These are phyloP conservation scores for Ispidina picta DNA, from an alignment of 2,797 vertebrate genomes.

Conservation along the genomic window DNA sequence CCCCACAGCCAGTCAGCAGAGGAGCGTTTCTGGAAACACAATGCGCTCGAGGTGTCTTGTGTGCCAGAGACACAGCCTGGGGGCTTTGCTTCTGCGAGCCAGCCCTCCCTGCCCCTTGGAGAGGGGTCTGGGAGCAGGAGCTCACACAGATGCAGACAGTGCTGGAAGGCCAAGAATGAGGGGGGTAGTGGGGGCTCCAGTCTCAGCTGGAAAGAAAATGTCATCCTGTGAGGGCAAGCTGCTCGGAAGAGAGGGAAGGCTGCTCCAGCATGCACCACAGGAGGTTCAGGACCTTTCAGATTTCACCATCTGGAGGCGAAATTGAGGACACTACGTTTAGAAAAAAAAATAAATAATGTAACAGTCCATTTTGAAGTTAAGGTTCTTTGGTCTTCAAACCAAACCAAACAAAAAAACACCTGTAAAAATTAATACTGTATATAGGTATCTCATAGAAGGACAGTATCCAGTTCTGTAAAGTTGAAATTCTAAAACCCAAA, in stretches of 20 bases:
- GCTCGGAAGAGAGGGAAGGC: background rate
- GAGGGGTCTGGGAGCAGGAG: constrained; percentile 57
- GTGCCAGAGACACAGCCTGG: background rate
- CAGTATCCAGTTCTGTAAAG: background rate
- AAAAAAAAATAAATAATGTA: background rate
- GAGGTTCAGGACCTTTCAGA: background rate
- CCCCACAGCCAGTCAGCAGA: constrained; percentile 9
- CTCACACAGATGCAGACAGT: background rate
- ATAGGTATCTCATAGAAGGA: background rate
- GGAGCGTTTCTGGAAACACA: constrained; percentile 43
- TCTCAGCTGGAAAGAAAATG: constrained; percentile 9
- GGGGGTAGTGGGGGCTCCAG: rapidly evolving
- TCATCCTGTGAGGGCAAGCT: background rate
- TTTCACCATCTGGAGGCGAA: constrained; percentile 40
- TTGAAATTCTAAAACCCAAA: background rate
- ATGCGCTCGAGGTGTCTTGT: constrained; percentile 32
- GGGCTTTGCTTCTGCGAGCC: background rate
- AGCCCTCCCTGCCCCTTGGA: background rate
- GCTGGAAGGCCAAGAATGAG: constrained; percentile 8
- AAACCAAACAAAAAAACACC: background rate
- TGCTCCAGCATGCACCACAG: background rate
- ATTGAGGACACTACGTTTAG: background rate
- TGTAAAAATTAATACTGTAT: background rate
- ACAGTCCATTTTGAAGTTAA: background rate
- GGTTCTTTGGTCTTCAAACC: background rate